A percentile compares a stretch with the other conserved stretches of the same genome.
phyloP scores from a whole-genome alignment of 2,888 invertebrate species.

The Cheilosia scutellata region DNA sequence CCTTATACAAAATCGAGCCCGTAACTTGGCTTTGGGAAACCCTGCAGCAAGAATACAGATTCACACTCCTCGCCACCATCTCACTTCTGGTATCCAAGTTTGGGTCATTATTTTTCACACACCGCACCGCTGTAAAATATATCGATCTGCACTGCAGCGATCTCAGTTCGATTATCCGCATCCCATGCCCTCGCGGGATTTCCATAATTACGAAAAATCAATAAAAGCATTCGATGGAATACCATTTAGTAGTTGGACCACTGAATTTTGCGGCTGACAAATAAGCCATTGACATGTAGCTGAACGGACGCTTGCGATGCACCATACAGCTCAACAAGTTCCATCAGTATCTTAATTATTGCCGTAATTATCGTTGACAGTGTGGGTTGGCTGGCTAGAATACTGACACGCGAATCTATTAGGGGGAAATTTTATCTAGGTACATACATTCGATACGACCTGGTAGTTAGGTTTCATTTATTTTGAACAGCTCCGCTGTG shows the following conservation, averaged over 20 bases:
- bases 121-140: no score
- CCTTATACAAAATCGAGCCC: no score
- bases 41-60: no score
- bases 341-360: not conserved
- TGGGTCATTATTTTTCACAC: no score
- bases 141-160: no score
- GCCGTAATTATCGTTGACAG: not conserved
- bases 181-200: no score
- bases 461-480: not conserved
- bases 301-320: not conserved
- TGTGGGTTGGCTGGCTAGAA: not conserved
- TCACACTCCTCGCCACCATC: no score
- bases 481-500: not conserved
- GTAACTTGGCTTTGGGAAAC: no score
- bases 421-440: not conserved
- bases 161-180: no score
- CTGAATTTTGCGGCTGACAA: not conserved
- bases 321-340: not conserved
- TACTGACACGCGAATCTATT: not conserved
- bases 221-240: no score
- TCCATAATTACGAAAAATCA: no score
- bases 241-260: not conserved
- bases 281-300: not conserved
- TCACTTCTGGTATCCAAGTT: no score
- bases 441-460: not conserved